Evolutionary conservation across 2,797 vertebrate species (phyloP).

Genomic region (Peromyscus nudipes): DNA sequence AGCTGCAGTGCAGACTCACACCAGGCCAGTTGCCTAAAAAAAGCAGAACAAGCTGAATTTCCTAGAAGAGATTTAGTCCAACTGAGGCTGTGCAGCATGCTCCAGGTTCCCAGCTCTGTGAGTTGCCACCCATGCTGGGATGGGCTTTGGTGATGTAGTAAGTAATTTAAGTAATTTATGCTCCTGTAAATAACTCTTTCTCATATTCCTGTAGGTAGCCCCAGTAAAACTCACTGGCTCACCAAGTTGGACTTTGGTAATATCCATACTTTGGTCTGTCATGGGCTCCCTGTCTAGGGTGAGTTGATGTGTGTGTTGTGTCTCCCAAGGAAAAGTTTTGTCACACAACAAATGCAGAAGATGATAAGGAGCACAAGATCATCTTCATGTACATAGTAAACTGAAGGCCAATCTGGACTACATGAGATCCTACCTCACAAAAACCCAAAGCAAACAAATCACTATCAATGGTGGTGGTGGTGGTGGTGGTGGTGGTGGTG

Average conservation of each 20-base stretch:
- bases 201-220: background rate
- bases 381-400: background rate
- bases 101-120: background rate
- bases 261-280: background rate
- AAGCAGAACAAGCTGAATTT: background rate
- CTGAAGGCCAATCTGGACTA: background rate
- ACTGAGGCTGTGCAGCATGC: background rate
- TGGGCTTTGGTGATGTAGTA: background rate
- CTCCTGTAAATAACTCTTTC: too few species aligned
- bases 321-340: background rate
- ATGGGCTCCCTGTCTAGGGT: background rate
- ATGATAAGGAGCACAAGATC: background rate
- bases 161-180: background rate
- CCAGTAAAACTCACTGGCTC: background rate
- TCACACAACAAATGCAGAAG: background rate
- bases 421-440: background rate
- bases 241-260: background rate
- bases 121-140: background rate
- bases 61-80: background rate
- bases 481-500: background rate
- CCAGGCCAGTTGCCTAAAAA: background rate
- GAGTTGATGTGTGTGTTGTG: background rate
- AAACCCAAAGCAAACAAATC: background rate
- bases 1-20: background rate
- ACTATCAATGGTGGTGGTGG: background rate